Evolutionary conservation across 2,888 invertebrate species (phyloP).

Genomic region (Doris montereyensis): DNA sequence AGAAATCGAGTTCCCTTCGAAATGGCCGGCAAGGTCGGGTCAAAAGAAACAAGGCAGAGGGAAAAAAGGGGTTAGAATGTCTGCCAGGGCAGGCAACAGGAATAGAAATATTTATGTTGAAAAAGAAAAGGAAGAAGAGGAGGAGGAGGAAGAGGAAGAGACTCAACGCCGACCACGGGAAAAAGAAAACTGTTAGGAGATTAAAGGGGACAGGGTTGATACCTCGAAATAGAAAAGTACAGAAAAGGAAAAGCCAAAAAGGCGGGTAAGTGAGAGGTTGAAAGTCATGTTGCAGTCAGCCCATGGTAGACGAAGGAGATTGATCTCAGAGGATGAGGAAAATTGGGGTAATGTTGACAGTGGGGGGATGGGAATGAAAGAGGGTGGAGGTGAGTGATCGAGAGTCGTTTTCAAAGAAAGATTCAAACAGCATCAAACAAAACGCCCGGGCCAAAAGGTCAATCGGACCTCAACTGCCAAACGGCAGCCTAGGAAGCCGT

Average conservation of each 20-base stretch:
- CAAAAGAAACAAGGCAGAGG: background rate
- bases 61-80: background rate
- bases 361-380: background rate
- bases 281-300: background rate
- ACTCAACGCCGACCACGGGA: too few species aligned
- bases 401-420: background rate
- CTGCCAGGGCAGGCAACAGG: background rate
- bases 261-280: background rate
- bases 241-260: background rate
- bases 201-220: too few species aligned
- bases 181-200: too few species aligned
- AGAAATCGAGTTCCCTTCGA: too few species aligned
- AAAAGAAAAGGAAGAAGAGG: background rate
- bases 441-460: background rate
- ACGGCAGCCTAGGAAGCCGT: slow-evolving; percentile 23
- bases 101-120: background rate
- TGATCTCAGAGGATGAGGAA: background rate
- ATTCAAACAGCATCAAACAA: background rate
- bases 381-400: slow-evolving; percentile 1
- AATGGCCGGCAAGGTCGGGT: background rate
- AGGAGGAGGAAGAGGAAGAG: slow-evolving; percentile 10
- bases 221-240: too few species aligned
- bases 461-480: background rate
- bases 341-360: background rate
- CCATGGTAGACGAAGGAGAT: background rate